Conservation (phyloP, 2,888 invertebrate species). For the Agonopterix arenella region DNA sequence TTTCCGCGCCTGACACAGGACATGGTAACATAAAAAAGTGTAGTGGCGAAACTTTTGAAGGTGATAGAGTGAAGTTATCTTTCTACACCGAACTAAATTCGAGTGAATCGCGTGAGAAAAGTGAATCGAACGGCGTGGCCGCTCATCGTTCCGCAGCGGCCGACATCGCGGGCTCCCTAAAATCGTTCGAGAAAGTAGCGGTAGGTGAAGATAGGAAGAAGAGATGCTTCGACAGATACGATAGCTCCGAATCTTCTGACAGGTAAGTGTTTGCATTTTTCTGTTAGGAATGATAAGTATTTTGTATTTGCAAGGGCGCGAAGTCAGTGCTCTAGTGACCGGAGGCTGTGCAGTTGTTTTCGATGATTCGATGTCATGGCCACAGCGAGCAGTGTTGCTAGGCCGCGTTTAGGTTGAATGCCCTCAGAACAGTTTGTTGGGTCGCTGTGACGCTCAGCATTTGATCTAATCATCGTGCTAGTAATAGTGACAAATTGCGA, state of each 20-base stretch:
- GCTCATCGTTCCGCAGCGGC: conserved; percentile 35
- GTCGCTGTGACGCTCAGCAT: conserved; percentile 35
- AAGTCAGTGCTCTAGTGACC: conserved; percentile 75
- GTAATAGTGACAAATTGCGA: conserved; percentile 23
- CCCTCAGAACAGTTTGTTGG: conserved; percentile 52
- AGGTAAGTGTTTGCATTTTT: conserved; percentile 78
- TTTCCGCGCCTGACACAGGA: conserved; percentile 69
- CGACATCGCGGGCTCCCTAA: conserved; percentile 47
- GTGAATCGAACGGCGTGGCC: conserved; percentile 54
- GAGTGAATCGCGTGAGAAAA: conserved; percentile 73
- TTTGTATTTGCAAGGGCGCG: conserved; percentile 11
- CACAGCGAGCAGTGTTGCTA: conserved; percentile 58
- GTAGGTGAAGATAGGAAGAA: conserved; percentile 83
- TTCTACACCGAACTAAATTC: conserved; percentile 69
- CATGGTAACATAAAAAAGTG: conserved; percentile 75
- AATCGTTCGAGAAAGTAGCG: conserved; percentile 42
- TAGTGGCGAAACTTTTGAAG: conserved; percentile 60
- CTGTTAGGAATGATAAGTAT: conserved; percentile 26
- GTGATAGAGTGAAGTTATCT: conserved; percentile 62
- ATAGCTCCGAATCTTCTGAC: conserved; percentile 96
- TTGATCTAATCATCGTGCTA: conserved; percentile 37
- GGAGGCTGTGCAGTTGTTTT: conserved; percentile 45
- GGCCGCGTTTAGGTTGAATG: conserved; percentile 56
- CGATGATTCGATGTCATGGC: conserved; percentile 69
- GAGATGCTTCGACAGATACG: conserved; percentile 93